Conservation (phyloP, 1,140 invertebrate species). For the Leptinotarsa lineolata region DNA sequence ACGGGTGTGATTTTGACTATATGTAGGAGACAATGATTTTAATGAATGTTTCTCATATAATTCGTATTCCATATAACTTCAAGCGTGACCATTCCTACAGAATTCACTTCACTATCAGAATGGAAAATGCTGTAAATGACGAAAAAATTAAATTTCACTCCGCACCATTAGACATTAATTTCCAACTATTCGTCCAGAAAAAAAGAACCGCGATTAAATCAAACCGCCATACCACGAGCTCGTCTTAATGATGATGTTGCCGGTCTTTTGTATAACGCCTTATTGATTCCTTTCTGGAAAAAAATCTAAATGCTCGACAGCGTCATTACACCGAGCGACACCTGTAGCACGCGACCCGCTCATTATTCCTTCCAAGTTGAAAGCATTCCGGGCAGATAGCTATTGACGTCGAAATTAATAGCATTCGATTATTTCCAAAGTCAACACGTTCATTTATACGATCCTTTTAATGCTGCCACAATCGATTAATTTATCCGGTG, state of each 20-base stretch:
- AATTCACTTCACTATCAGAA: too few species aligned
- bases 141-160: too few species aligned
- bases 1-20: too few species aligned
- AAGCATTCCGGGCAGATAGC: constrained; percentile 39
- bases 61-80: too few species aligned
- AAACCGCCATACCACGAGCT: neutral
- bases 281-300: constrained; percentile 32
- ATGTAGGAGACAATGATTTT: too few species aligned
- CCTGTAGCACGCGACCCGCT: constrained; percentile 48
- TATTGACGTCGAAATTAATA: constrained; percentile 50
- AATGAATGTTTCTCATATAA: too few species aligned
- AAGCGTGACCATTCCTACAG: too few species aligned
- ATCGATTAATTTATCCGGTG: constrained; percentile 23
- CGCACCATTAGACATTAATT: neutral
- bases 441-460: constrained; percentile 45
- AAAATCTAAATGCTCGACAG: constrained; percentile 43
- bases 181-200: neutral
- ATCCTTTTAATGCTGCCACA: constrained; percentile 35
- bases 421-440: constrained; percentile 51
- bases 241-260: constrained; percentile 10
- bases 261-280: constrained; percentile 17
- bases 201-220: neutral
- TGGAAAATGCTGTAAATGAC: too few species aligned
- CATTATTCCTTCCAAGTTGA: constrained; percentile 41
- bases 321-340: constrained; percentile 45